Percentiles rank a stretch among this genome's conserved stretches.
phyloP scores from a whole-genome alignment of 2,113 vertebrate species.

The Brevimyrus niger region DNA sequence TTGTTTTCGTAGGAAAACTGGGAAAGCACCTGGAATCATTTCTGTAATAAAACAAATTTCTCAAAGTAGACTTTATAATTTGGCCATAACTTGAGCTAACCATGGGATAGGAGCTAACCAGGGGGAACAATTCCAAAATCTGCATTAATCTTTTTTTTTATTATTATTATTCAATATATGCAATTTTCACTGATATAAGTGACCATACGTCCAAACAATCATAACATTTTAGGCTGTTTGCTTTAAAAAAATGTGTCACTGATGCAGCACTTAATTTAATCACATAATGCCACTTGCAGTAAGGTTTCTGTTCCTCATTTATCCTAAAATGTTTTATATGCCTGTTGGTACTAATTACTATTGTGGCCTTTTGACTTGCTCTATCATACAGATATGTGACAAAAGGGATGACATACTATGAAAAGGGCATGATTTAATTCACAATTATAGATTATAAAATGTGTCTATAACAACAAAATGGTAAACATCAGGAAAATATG shows the following conservation, averaged over 20 bases:
- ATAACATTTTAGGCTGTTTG: not conserved
- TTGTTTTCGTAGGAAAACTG: not conserved
- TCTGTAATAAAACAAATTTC: not conserved
- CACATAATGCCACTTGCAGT: not conserved
- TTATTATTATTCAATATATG: not conserved
- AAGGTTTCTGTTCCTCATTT: not conserved
- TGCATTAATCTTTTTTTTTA: not conserved
- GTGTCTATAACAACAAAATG: not conserved
- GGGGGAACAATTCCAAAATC: not conserved
- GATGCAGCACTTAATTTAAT: not conserved
- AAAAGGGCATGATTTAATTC: not conserved
- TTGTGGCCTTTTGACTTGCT: conserved; percentile 11
- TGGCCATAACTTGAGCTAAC: not conserved
- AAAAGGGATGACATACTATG: not conserved
- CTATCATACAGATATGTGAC: not conserved
- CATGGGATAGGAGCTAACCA: not conserved
- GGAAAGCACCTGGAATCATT: not conserved
- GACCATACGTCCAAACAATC: not conserved
- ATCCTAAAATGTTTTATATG: not conserved
- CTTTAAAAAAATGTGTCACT: not conserved
- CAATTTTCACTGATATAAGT: not conserved
- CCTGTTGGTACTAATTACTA: not conserved
- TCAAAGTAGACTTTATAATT: not conserved
- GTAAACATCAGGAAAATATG: too few species aligned
- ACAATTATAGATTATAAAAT: not conserved